Evolutionary conservation across 2,888 invertebrate species (phyloP), one percentile per base, ranked within the genome.

Genomic region (Campoplex capitator): DNA sequence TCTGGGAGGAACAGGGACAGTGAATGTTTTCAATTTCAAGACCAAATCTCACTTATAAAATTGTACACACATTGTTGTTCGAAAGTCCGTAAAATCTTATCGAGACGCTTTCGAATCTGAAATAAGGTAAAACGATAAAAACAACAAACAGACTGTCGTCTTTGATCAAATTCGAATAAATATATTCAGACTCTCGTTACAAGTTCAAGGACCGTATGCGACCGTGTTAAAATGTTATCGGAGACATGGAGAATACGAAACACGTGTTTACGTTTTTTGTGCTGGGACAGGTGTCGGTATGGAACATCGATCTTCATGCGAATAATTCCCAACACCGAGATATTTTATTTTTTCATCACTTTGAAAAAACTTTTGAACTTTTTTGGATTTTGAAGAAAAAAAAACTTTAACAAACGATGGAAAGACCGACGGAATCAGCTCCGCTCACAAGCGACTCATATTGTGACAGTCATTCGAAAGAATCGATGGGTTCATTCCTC

Each of bases 21-120:
- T 23, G 23, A 23, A 23, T 23, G 23, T 23, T 23, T 23, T 23
- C 23, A 23, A 23, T 23, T 23, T 23, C 23, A 23, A 23, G 23
- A 23, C 23, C 23, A 23, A 23, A 23, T 23, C 23, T 23, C 23
- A 23, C 23, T 23, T 38, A 38, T 4, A 38, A 38, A 6, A 38
- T 4, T 38, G 6, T 6, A 23, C 23, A 82, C 1, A 88, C 89
- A 13, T 88, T 84, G 2, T 89, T 91, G 80, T 91, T 92, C 74
- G 85, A 87, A 35, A 89, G 91, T 42, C 74, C 91, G 38, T 88
- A 88, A 67, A 62, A 89, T 38, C 67, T 86, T 71, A 58, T 91
- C 58, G 81, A 56, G 35, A 54, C 48, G n/a, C 54, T 87, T 13
- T 83, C 77, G 68, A 73, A 71, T 42, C 48, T 38, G 0, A 35